Percentiles rank a stretch among this genome's conserved stretches.
phyloP scores from a whole-genome alignment of 2,113 vertebrate species.

The Sinocyclocheilus anshuiensis region DNA sequence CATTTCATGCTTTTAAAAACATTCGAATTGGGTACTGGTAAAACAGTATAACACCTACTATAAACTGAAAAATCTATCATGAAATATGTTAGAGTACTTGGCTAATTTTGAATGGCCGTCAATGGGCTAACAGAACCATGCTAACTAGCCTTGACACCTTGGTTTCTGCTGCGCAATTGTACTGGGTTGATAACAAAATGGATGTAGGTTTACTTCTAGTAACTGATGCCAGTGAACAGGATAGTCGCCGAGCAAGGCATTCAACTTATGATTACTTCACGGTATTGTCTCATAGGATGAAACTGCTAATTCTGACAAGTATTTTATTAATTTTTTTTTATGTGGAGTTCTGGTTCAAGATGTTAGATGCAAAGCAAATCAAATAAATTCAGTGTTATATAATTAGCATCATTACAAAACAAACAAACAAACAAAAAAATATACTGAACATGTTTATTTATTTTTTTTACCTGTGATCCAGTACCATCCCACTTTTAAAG shows the following conservation, averaged over 20 bases:
- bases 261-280: background rate
- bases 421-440: background rate
- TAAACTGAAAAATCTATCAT: background rate
- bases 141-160: background rate
- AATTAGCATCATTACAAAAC: too few relatives aligned
- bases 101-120: background rate
- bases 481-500: too few relatives aligned
- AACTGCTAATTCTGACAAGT: background rate
- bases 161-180: background rate
- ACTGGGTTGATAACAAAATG: background rate
- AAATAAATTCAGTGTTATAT: background rate
- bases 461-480: too few relatives aligned
- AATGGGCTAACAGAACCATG: background rate
- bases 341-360: background rate
- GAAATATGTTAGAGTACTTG: background rate
- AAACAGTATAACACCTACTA: background rate
- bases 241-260: too few relatives aligned
- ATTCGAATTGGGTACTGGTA: background rate
- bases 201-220: background rate
- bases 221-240: background rate
- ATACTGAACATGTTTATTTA: too few relatives aligned
- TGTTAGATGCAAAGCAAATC: background rate
- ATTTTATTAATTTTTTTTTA: background rate
- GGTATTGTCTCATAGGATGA: background rate
- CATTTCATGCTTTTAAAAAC: background rate